phyloP scores from a whole-genome alignment of 2,113 vertebrate genomes.

The Motacilla alba region DNA sequence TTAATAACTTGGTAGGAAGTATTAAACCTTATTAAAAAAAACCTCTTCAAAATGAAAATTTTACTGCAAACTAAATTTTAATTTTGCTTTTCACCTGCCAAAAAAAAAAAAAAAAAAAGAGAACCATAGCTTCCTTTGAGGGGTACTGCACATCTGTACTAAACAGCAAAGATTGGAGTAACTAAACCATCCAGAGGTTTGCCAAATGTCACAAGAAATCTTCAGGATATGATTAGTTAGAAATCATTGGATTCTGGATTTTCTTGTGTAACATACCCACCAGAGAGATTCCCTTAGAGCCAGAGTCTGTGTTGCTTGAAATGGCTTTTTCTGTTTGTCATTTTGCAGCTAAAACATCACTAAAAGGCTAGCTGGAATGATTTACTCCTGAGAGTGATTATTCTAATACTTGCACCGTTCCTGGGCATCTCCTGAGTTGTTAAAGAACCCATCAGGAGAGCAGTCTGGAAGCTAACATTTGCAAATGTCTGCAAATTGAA shows the following conservation, averaged over 20 bases:
- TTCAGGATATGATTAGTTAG: neutral
- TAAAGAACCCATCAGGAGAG: slow-evolving; percentile 49
- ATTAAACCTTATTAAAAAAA: neutral
- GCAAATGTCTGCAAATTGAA: slow-evolving; percentile 63
- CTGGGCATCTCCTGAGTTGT: slow-evolving; percentile 50
- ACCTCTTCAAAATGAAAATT: neutral
- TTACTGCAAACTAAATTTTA: neutral
- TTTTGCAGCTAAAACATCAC: slow-evolving; percentile 22
- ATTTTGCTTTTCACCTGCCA: neutral
- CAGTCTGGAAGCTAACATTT: slow-evolving; percentile 55
- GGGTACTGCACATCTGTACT: neutral
- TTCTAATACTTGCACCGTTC: slow-evolving; percentile 36
- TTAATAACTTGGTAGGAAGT: neutral
- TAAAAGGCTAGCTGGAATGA: slow-evolving; percentile 8
- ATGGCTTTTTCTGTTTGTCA: neutral
- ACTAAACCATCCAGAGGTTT: neutral
- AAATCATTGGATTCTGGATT: neutral
- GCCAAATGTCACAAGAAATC: neutral
- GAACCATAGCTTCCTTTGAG: neutral
- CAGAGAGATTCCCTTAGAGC: neutral
- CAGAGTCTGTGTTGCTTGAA: neutral
- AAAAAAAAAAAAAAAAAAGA: neutral
- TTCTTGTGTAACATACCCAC: neutral
- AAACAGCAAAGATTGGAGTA: neutral
- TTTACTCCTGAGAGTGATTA: slow-evolving; percentile 52